phyloP scores from a whole-genome alignment of 2,797 vertebrate genomes.

The Sebastiscus albofasciatus region DNA sequence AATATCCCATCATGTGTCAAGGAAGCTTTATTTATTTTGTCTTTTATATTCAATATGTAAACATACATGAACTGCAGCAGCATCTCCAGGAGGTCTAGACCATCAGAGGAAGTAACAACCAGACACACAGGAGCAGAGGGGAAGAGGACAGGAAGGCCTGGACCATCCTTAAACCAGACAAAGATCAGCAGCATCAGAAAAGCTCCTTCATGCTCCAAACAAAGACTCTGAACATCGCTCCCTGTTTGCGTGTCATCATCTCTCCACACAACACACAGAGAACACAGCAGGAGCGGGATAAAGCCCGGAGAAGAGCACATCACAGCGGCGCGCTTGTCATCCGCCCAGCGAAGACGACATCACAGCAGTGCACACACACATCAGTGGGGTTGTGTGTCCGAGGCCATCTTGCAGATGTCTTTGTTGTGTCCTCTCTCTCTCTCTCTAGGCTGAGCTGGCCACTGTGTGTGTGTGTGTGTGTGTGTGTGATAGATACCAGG shows the following conservation, averaged over 20 bases:
- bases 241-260: slow-evolving; percentile 26
- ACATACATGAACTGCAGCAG: not conserved
- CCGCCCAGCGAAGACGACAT: slow-evolving; percentile 27
- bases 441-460: slow-evolving; percentile 49
- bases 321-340: slow-evolving; percentile 43
- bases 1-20: too few species aligned
- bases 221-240: not conserved
- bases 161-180: not conserved
- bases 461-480: slow-evolving; percentile 56
- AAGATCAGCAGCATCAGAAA: not conserved
- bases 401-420: slow-evolving; percentile 83
- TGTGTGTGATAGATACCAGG: slow-evolving; percentile 60
- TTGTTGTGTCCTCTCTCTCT: slow-evolving; percentile 60
- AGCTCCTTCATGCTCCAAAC: not conserved
- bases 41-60: not conserved
- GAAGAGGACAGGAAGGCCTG: not conserved
- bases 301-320: slow-evolving; percentile 34
- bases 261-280: slow-evolving; percentile 1
- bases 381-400: slow-evolving; percentile 66
- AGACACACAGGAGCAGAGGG: not conserved
- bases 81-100: not conserved
- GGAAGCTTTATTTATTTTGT: too few species aligned
- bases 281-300: slow-evolving; percentile 37
- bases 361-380: slow-evolving; percentile 51
- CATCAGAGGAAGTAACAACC: not conserved